Evolutionary conservation across 2,113 vertebrate genomes (phyloP).

Genomic region (Triplophysa dalaica): DNA sequence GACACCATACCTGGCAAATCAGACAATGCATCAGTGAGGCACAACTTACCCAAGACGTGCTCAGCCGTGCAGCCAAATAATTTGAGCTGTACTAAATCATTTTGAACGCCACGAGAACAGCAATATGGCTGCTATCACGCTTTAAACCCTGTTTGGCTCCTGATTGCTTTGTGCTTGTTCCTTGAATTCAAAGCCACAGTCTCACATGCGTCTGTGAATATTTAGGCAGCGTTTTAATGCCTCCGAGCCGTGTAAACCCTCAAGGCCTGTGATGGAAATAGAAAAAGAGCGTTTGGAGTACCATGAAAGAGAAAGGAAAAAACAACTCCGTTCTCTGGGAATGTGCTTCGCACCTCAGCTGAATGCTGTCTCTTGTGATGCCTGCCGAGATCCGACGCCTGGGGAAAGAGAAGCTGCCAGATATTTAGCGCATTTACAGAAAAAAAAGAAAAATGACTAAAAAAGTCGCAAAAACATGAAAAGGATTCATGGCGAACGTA

Average conservation of each 20-base stretch:
- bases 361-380: slow-evolving; percentile 25
- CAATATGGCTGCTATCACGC: slow-evolving; percentile 7
- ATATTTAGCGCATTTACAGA: slow-evolving; percentile 21
- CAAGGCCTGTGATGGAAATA: slow-evolving; percentile 49
- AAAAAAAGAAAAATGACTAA: neutral
- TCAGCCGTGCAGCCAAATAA: slow-evolving; percentile 17
- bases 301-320: slow-evolving; percentile 64
- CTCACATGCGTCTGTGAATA: slow-evolving; percentile 33
- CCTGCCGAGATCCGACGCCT: slow-evolving; percentile 27
- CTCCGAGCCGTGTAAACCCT: slow-evolving; percentile 55
- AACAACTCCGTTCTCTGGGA: slow-evolving; percentile 55
- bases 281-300: slow-evolving; percentile 41
- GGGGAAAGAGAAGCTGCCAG: slow-evolving; percentile 29
- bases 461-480: neutral
- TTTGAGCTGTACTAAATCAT: slow-evolving; percentile 33
- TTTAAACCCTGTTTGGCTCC: slow-evolving; percentile 38
- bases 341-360: slow-evolving; percentile 53
- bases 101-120: slow-evolving; percentile 12
- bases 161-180: slow-evolving; percentile 39
- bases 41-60: neutral
- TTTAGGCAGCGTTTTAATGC: slow-evolving; percentile 49
- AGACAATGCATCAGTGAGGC: neutral
- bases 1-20: neutral
- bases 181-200: slow-evolving; percentile 43
- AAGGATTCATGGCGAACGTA: neutral